Percentiles rank a stretch among this genome's conserved stretches.
phyloP scores from a whole-genome alignment of 2,797 vertebrate genomes.

The Phrynocephalus guinanensis region DNA sequence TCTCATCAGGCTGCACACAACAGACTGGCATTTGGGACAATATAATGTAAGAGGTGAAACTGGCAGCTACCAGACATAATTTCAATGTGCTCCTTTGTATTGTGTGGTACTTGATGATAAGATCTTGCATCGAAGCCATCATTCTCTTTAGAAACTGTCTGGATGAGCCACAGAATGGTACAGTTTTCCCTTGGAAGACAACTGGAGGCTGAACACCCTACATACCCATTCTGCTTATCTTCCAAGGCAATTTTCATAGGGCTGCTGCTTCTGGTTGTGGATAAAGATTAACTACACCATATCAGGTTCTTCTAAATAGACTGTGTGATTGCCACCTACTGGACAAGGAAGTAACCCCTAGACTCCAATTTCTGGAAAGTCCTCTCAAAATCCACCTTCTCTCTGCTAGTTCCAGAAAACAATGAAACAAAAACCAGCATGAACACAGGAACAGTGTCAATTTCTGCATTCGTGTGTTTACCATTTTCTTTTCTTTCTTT shows the following conservation, averaged over 20 bases:
- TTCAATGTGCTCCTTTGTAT: background rate
- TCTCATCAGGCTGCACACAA: constrained; percentile 1
- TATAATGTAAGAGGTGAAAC: background rate
- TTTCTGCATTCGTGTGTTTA: no score
- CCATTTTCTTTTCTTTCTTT: no score
- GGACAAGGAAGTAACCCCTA: background rate
- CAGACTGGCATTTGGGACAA: no score
- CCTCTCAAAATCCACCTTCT: background rate
- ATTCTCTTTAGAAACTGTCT: background rate
- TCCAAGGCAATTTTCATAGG: background rate
- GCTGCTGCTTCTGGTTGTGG: background rate
- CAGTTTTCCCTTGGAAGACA: background rate
- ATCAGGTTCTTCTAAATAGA: background rate
- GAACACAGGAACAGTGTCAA: no score
- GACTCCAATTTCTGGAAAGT: background rate
- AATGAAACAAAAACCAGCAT: no score
- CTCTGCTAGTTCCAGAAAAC: no score
- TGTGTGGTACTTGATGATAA: background rate
- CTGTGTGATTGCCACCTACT: constrained; percentile 13
- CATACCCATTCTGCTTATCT: background rate
- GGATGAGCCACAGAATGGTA: background rate
- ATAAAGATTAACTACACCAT: background rate
- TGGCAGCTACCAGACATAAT: background rate
- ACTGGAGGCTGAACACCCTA: background rate
- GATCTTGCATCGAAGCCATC: background rate